Evolutionary conservation across 2,797 vertebrate species (phyloP), one percentile per base, ranked within the genome.

Genomic region (Myotis daubentonii): DNA sequence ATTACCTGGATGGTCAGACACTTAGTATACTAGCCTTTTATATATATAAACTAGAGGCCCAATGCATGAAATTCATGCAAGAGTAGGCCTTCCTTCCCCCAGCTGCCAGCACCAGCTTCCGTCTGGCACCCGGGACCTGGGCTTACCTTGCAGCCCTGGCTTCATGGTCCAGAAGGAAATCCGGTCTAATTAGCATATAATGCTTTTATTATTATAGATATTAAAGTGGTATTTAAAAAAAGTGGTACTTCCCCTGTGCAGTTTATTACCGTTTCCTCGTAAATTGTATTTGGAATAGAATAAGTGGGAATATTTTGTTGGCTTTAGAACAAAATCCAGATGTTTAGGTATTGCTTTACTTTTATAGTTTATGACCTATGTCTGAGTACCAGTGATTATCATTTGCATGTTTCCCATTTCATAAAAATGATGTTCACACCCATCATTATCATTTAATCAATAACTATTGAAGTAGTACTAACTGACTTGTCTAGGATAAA

Each of bases 241-340:
- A 74, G 28, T 30, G 60, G 16, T 33, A 87, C 83, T 92, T 94
- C 49, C 86, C 28, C 19, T 75, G 13, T 81, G 33, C 1, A 38
- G 10, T 49, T 70, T 53, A 60, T 75, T 83, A 70, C 12, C 41
- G 6, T 74, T 66, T 79, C 12, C 15, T 80, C 6, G 23, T 81
- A 60, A 72, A 20, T 10, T 75, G 13, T 55, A 57, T 81, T 44
- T 84, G 53, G 33, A 55, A 60, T 51, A 12, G 22, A 81, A 65
- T 13, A 38, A 80, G 28, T 68, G 20, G 81, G 79, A 96, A 38
- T 76, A 20, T 23, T 92, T 85, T 81, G 3, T 65, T 92, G 74
- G 80, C 49, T 92, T 66, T 33, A 92, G 44, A 92, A 89, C 33
- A 60, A 82, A 51, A 78, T 92, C 41, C 41, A 62, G 23, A 60